A percentile compares a stretch with the other conserved stretches of the same genome.
Conservation (phyloP, 2,888 invertebrate genomes). For the Dorcus hopei region DNA sequence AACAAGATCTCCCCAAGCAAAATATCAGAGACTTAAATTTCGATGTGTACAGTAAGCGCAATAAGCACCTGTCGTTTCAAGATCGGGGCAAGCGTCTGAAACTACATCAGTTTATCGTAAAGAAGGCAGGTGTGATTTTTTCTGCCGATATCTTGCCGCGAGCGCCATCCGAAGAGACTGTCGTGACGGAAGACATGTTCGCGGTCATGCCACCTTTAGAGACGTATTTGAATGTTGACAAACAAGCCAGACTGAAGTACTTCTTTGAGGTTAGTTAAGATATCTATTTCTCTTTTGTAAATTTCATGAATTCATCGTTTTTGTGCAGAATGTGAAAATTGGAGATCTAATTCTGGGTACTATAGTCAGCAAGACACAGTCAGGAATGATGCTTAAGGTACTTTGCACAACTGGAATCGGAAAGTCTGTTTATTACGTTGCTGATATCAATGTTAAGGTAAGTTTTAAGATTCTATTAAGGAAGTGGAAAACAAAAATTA, state of each 20-base stretch:
- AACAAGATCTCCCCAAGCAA: slow-evolving; percentile 65
- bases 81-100: slow-evolving; percentile 80
- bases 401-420: slow-evolving; percentile 78
- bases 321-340: slow-evolving; percentile 61
- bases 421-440: slow-evolving; percentile 74
- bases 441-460: slow-evolving; percentile 86
- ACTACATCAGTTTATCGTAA: slow-evolving; percentile 82
- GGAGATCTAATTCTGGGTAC: slow-evolving; percentile 78
- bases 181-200: slow-evolving; percentile 62
- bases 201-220: slow-evolving; percentile 86
- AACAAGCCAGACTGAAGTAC: slow-evolving; percentile 71
- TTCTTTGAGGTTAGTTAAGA: slow-evolving; percentile 67
- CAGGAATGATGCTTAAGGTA: slow-evolving; percentile 75
- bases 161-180: slow-evolving; percentile 52
- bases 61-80: slow-evolving; percentile 78
- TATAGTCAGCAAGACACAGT: slow-evolving; percentile 70
- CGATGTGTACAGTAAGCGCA: slow-evolving; percentile 72
- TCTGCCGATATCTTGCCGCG: slow-evolving; percentile 55
- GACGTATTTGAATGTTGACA: slow-evolving; percentile 77
- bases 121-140: slow-evolving; percentile 78
- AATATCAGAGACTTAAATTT: slow-evolving; percentile 65
- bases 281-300: not conserved
- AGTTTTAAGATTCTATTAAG: slow-evolving; percentile 19
- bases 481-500: too few species aligned
- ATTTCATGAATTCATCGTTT: slow-evolving; percentile 2